These are phyloP conservation scores for Polydesmus complanatus DNA, from an alignment of 2,888 invertebrate genomes.

Conservation along the genomic window DNA sequence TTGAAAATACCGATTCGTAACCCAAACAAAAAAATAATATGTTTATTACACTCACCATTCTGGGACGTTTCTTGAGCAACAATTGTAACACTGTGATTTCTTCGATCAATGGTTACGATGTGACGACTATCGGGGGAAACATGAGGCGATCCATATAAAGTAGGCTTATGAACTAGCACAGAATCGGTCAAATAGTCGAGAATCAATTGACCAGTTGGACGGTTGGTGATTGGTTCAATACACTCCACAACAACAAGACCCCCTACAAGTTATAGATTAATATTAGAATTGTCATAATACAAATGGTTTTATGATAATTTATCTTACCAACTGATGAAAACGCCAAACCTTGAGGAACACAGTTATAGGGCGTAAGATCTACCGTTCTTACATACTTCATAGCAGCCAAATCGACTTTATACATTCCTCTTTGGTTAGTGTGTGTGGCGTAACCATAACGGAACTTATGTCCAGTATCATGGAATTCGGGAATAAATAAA, in stretches of 20 bases:
- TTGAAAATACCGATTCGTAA: neutral
- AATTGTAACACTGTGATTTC: conserved; percentile 43
- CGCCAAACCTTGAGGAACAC: conserved; percentile 52
- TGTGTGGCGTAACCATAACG: conserved; percentile 61
- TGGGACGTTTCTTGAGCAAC: conserved; percentile 48
- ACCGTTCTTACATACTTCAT: conserved; percentile 55
- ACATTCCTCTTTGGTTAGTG: conserved; percentile 53
- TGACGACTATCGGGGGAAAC: conserved; percentile 56
- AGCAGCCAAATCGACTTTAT: conserved; percentile 55
- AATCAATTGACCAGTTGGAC: conserved; percentile 49
- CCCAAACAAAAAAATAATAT: neutral
- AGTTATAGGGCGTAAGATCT: conserved; percentile 55
- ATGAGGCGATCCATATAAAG: conserved; percentile 48
- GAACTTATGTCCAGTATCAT: conserved; percentile 42
- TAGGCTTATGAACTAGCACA: conserved; percentile 47
- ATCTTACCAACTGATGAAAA: conserved; percentile 56
- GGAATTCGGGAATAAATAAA: conserved; percentile 31
- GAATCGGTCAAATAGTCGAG: conserved; percentile 59
- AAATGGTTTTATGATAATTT: neutral
- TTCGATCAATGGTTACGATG: conserved; percentile 50
- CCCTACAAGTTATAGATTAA: conserved; percentile 36
- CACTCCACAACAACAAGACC: conserved; percentile 58
- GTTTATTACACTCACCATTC: conserved; percentile 14
- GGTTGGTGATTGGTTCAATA: conserved; percentile 47
- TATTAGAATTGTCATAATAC: neutral